Base-by-base conservation (phyloP, 2,888 invertebrate genomes). In the Phasia obesa region DNA sequence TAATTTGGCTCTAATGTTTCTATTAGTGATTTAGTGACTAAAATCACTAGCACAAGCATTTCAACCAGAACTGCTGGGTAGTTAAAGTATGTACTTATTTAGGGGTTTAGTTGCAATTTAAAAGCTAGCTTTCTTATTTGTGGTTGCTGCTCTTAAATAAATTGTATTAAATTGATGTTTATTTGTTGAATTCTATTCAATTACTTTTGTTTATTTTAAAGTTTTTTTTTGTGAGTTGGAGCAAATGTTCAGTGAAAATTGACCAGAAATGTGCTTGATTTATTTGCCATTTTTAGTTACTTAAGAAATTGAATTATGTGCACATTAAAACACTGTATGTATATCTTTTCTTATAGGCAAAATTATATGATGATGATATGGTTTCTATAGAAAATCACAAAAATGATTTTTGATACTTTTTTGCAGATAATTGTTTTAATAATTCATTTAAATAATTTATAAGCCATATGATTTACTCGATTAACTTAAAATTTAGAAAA, bases 121-220 rank as follows among this genome's bases (percentile, higher is more conserved):
- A 76, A 51, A 57, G 31, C 17, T 59, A 27, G 31, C 15, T 78
- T 82, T 44, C 71, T 62, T 73, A 67, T 70, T 81, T 55, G 73
- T 77, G 60, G 55, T 64, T 49, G 62, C 42, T 44, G 70, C 70
- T 82, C 82, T 82, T 75, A 75, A 79, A 31, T 67, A 83, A 83
- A 83, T 83, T 83, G 83, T 71, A 64, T 65, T 77, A 77, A 77
- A 77, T 83, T 83, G 75, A 70, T 79, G 78, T 83, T 83, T 83
- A 75, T 83, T 75, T 83, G 70, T 67, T 70, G 60, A 79, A 70
- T 75, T 83, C 27, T 42, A 25, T 71, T 71, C 77, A 77, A 71
- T 71, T 67, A 67, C 55, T 71, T 55, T 49, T 70, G 55, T 70
- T 60, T 51, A 44, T 42, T 15, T 51, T 13, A 2, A 42, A n/a